Base-by-base conservation (phyloP, 2,888 invertebrate species). In the Achlya flavicornis region DNA sequence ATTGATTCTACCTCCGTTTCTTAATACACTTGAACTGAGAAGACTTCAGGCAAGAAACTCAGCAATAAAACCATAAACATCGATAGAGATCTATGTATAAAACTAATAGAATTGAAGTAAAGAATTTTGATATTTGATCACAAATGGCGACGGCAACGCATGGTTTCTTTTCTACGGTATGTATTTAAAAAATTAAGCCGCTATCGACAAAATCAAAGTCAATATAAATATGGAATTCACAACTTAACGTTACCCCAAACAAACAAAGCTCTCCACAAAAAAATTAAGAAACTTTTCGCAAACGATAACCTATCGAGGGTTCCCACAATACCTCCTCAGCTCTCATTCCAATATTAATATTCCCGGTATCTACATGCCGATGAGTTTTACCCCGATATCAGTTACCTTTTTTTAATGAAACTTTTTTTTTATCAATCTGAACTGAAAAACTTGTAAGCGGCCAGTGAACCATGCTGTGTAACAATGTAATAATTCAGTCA, bases 271-370 rank as follows among this genome's bases (percentile, higher is more conserved):
- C 12, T 61, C 41, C 3, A 12, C 41, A 12, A 26, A 57, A 48
- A 70, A 63, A 62, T 61, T 63, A 61, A 71, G 72, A 64, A 58
- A 73, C 65, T 68, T 80, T 69, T 80, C 82, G 76, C 67, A 62
- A 46, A 57, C 70, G 79, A 76, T 76, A 76, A 71, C 70, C 71
- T 77, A 78, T 79, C 79, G 75, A 69, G 48, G 66, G 70, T 66
- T 75, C 73, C 66, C 67, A 76, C 72, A 83, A 86, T 88, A 83
- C 64, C 71, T 64, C 64, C 60, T 66, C 67, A 67, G 71, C 75
- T 83, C 81, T 86, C 87, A 88, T 89, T 89, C 80, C 84, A 81
- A 88, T 90, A 90, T 90, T 89, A 89, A 90, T 90, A 88, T 87
- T 83, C 80, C 75, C 71, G 76, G 77, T 79, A 81, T 79, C 72